A percentile compares a stretch with the other conserved stretches of the same genome.
phyloP scores from a whole-genome alignment of 2,888 invertebrate species.

The Zele albiditarsus region DNA sequence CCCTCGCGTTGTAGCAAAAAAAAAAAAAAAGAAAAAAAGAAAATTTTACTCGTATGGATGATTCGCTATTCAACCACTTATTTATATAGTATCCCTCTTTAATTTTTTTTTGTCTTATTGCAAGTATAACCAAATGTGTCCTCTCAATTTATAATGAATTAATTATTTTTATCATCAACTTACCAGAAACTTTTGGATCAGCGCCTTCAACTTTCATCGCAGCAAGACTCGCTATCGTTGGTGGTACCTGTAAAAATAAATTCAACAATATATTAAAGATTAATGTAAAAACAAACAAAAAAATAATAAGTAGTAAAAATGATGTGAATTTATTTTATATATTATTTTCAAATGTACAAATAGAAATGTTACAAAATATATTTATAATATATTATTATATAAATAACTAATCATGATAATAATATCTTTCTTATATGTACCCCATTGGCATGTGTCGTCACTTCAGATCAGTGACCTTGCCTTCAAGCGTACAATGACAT shows the following conservation, averaged over 20 bases:
- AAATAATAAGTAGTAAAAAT: neutral
- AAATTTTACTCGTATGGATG: neutral
- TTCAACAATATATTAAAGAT: slow-evolving; percentile 17
- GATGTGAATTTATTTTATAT: neutral
- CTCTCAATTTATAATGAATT: neutral
- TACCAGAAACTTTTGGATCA: slow-evolving; percentile 72
- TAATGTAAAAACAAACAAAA: neutral
- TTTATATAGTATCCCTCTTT: slow-evolving; percentile 11
- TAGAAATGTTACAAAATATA: neutral
- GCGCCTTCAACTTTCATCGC: slow-evolving; percentile 70
- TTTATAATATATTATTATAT: slow-evolving; percentile 5
- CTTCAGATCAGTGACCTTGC: slow-evolving; percentile 63
- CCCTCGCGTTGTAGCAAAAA: neutral
- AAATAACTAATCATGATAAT: neutral
- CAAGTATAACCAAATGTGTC: slow-evolving; percentile 13
- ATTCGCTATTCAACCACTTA: slow-evolving; percentile 16
- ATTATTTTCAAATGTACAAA: neutral
- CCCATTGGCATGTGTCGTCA: slow-evolving; percentile 7
- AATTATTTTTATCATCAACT: slow-evolving; percentile 54
- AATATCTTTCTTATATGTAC: slow-evolving; percentile 9
- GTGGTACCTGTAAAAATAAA: slow-evolving; percentile 63
- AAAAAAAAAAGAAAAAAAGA: too few species aligned
- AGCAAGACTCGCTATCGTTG: slow-evolving; percentile 70
- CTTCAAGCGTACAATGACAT: slow-evolving; percentile 62
- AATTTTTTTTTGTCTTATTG: slow-evolving; percentile 30